A percentile compares a stretch with the other conserved stretches of the same genome.
phyloP scores from a whole-genome alignment of 2,113 vertebrate genomes.

The Alouatta palliata region DNA sequence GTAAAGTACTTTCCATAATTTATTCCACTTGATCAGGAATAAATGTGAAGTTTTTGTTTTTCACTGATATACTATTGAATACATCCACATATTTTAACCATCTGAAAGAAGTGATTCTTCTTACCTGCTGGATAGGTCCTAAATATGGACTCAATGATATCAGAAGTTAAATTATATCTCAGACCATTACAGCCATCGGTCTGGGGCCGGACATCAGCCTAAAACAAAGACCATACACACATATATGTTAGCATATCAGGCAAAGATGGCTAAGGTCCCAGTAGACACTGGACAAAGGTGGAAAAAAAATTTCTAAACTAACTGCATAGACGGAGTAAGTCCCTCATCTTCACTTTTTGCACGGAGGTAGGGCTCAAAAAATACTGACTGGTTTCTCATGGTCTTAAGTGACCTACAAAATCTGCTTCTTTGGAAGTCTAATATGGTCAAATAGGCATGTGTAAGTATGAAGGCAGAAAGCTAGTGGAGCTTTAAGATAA shows the following conservation, averaged over 20 bases:
- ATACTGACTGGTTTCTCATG: not conserved
- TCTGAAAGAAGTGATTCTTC: not conserved
- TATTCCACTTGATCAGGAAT: not conserved
- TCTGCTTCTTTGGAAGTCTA: not conserved
- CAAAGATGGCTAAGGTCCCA: not conserved
- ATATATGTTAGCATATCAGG: not conserved
- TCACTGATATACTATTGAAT: not conserved
- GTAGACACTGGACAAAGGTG: not conserved
- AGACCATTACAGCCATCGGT: conserved; percentile 98
- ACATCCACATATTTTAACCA: conserved; percentile 27
- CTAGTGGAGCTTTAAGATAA: conserved; percentile 6
- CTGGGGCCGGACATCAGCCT: conserved; percentile 98
- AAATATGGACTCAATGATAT: conserved; percentile 99
- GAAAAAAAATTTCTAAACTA: conserved; percentile 40
- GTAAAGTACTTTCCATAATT: not conserved
- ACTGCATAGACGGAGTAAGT: not conserved
- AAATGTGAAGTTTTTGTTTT: conserved; percentile 37
- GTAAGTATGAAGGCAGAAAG: not conserved
- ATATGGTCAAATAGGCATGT: not conserved
- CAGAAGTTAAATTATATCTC: conserved; percentile 97
- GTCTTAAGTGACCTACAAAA: conserved; percentile 21
- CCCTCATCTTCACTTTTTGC: not conserved
- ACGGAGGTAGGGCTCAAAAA: not conserved
- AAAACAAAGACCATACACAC: conserved; percentile 68
- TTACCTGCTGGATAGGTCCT: conserved; percentile 98